Evolutionary conservation across 2,888 invertebrate genomes (phyloP).

Genomic region (Cosmopolites sordidus): DNA sequence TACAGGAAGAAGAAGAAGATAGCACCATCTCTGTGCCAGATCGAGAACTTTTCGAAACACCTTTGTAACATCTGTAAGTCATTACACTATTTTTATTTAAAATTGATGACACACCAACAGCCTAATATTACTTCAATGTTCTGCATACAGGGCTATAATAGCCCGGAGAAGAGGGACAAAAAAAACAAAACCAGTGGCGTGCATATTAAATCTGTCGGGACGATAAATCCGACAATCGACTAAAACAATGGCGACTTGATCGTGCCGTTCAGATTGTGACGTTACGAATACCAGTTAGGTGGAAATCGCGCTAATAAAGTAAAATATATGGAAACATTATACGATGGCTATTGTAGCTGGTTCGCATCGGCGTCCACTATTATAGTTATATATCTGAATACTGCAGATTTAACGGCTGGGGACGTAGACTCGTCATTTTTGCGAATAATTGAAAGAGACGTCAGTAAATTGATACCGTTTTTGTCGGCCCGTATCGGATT

Average conservation of each 20-base stretch:
- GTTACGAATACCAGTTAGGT: constrained; percentile 47
- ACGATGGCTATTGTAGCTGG: constrained; percentile 33
- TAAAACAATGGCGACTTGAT: constrained; percentile 49
- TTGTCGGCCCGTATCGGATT: constrained; percentile 19
- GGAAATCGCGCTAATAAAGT: constrained; percentile 49
- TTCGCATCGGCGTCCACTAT: constrained; percentile 31
- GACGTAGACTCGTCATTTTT: constrained; percentile 40
- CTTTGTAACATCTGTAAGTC: no score
- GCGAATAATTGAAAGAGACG: constrained; percentile 39
- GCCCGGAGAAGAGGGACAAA: no score
- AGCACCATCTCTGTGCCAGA: no score
- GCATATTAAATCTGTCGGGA: constrained; percentile 49
- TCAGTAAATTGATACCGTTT: constrained; percentile 33
- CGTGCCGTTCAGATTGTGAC: constrained; percentile 47
- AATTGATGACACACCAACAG: no score
- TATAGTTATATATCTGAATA: constrained; percentile 42
- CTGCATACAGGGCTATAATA: no score
- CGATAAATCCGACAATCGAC: constrained; percentile 50
- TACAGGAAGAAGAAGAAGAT: no score
- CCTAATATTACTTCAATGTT: no score
- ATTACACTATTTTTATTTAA: no score
- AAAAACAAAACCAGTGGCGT: constrained; percentile 19
- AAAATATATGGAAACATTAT: constrained; percentile 44
- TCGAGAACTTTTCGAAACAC: no score
- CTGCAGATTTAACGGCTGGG: constrained; percentile 41